Evolutionary conservation across 2,888 invertebrate species (phyloP), one percentile per base, ranked within the genome.

Genomic region (Bellardia pandia): DNA sequence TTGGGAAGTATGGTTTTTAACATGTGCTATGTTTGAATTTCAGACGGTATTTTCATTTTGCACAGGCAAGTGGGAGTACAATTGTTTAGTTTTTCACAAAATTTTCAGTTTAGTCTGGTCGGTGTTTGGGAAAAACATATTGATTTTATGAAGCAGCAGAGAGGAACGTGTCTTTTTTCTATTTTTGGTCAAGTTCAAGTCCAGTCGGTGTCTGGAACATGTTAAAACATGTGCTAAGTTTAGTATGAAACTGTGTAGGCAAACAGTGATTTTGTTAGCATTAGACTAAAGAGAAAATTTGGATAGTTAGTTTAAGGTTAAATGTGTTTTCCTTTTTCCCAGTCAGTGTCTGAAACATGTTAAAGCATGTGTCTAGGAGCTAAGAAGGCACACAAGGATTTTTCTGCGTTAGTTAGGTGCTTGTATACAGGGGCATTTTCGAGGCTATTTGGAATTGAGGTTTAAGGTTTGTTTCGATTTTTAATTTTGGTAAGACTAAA

Each of bases 21-120:
- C 84, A 71, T 78, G 84, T 84, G 78, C n/a, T 48, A 51, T 69
- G 48, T 66, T 40, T 60, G 13, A 11, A 30, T 64, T 16, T 37
- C 23, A 45, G 68, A 33, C 4, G 9, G 58, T 58, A 68, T 16
- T 64, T 71, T 53, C 5, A n/a, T 13, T 16, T 30, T 13, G 16
- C 30, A 45, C 16, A 30, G 33, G 48, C 58, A 51, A 75, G 58
- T 75, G 45, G 23, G 8, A 40, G 40, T 11, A 2, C 30, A 79
- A n/a, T 77, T 68, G 45, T n/a, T 68, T 45, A n/a, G 68, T 30
- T 58, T 56, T 68, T 53, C 14, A 53, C 40, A 40, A 62, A 5
- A 58, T 51, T 42, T 68, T 37, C 40, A 23, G 30, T 82, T 48
- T 48, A 42, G 74, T 68, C 13, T 45, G 56, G 60, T 62, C 81